phyloP scores from a whole-genome alignment of 1,140 invertebrate genomes.

The Caerostris extrusa region DNA sequence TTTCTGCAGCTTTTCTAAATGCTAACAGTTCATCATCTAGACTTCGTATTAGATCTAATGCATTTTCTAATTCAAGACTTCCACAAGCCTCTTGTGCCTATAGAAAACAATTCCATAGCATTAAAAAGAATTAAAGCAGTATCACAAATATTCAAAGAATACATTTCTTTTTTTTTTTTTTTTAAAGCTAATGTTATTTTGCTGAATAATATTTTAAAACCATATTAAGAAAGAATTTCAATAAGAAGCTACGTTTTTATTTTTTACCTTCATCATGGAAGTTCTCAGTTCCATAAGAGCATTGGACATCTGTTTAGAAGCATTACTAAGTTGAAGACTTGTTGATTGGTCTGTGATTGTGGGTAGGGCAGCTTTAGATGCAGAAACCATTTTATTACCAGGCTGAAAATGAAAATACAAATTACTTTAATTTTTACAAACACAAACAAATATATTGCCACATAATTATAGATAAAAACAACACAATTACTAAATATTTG shows the following conservation, averaged over 20 bases:
- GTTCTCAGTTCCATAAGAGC: constrained; percentile 90
- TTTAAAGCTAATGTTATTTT: too few species aligned
- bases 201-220: too few species aligned
- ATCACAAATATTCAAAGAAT: too few species aligned
- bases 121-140: background rate
- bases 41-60: constrained; percentile 89
- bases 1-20: constrained; percentile 88
- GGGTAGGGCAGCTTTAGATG: constrained; percentile 91
- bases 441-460: too few species aligned
- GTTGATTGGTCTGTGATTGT: constrained; percentile 91
- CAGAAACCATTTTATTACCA: constrained; percentile 86
- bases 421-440: too few species aligned
- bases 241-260: background rate
- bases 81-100: constrained; percentile 92
- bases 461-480: too few species aligned
- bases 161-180: too few species aligned
- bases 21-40: constrained; percentile 92
- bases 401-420: constrained; percentile 81
- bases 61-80: constrained; percentile 92
- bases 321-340: constrained; percentile 87
- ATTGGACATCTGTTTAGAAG: constrained; percentile 88
- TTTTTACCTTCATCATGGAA: constrained; percentile 86
- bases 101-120: background rate
- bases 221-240: too few species aligned
- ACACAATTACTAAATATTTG: too few species aligned